Percentiles rank a stretch among this genome's conserved stretches.
Conservation (phyloP, 2,113 vertebrate genomes). For the Grammomys dolichurus region DNA sequence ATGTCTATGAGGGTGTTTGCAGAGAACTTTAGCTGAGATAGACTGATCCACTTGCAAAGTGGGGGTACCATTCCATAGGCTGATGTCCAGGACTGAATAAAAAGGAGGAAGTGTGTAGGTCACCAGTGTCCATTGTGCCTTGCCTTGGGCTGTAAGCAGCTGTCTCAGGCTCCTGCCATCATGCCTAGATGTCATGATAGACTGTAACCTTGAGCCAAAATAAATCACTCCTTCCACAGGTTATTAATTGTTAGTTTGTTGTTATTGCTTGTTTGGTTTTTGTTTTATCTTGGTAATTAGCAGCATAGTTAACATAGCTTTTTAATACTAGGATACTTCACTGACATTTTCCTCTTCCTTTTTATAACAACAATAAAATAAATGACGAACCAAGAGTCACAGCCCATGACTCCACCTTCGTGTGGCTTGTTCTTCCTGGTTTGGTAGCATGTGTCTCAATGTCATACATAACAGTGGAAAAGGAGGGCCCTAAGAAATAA, state of each 20-base stretch:
- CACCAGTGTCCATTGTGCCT: no score
- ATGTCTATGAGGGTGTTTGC: not conserved
- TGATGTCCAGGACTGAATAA: not conserved
- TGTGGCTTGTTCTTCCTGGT: not conserved
- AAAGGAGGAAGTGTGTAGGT: not conserved
- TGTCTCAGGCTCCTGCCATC: not conserved
- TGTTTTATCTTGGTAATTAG: not conserved
- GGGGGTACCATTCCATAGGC: no score
- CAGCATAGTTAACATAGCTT: not conserved
- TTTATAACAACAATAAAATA: not conserved
- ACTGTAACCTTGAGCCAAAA: not conserved
- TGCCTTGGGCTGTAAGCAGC: not conserved
- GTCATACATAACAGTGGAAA: not conserved
- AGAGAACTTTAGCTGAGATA: not conserved
- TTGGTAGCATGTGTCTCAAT: not conserved
- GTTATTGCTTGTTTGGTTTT: not conserved
- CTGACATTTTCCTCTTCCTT: not conserved
- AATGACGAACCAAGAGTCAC: not conserved
- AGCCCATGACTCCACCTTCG: not conserved
- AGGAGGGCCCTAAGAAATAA: not conserved
- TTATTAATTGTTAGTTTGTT: not conserved
- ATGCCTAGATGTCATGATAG: not conserved
- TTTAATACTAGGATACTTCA: not conserved
- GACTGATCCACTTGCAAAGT: not conserved
- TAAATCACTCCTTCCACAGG: not conserved